Conservation (phyloP, 2,113 vertebrate genomes). For the Spheniscus mendiculus region DNA sequence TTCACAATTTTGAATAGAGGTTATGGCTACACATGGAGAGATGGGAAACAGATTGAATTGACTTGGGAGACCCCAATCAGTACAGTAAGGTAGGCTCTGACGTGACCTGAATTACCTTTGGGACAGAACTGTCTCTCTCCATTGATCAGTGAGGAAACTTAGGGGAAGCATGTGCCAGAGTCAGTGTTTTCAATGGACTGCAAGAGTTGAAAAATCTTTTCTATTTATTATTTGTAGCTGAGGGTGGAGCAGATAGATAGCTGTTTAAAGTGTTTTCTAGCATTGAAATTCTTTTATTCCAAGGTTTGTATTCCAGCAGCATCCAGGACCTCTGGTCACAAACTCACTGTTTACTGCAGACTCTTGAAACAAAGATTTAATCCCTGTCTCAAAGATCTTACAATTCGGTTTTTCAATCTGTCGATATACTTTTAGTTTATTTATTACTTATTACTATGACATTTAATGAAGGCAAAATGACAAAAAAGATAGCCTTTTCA, state of each 20-base stretch:
- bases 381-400: background rate
- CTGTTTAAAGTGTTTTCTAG: background rate
- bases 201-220: background rate
- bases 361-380: background rate
- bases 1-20: background rate
- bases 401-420: background rate
- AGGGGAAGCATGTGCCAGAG: background rate
- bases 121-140: background rate
- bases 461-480: background rate
- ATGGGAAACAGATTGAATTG: background rate
- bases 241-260: background rate
- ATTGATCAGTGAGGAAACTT: background rate
- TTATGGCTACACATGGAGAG: background rate
- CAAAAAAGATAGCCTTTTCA: background rate
- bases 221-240: background rate
- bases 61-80: background rate
- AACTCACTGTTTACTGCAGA: background rate
- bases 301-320: background rate
- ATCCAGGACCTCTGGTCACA: background rate
- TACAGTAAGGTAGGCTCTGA: background rate
- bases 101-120: background rate
- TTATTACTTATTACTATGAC: background rate
- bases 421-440: background rate
- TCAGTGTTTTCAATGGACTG: background rate
- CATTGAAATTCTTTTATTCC: background rate